Conservation (phyloP, 2,888 invertebrate genomes). For the Drosophila yooni region DNA sequence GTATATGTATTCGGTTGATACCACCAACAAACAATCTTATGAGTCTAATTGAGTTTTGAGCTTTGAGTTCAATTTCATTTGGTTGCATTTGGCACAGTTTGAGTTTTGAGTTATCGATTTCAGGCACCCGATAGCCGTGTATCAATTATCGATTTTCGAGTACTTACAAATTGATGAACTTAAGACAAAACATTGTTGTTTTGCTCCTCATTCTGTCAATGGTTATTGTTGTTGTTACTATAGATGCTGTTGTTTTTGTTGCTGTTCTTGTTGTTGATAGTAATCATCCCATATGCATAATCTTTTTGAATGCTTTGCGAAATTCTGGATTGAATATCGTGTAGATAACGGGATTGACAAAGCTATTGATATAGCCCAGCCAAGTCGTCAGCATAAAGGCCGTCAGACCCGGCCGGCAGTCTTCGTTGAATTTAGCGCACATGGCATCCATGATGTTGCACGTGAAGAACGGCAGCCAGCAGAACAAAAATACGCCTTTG, state of each 20-base stretch:
- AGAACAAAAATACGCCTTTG: conserved; percentile 97
- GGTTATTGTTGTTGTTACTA: conserved; percentile 1
- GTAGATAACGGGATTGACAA: conserved; percentile 96
- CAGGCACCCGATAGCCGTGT: conserved; percentile 8
- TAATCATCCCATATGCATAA: conserved; percentile 89
- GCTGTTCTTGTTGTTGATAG: conserved; percentile 38
- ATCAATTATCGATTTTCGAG: conserved; percentile 13
- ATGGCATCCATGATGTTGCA: conserved; percentile 99
- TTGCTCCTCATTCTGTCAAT: not conserved
- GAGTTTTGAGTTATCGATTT: conserved; percentile 40
- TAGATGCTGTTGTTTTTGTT: not conserved
- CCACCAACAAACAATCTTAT: conserved; percentile 58
- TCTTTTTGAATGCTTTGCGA: conserved; percentile 98
- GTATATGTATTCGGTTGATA: conserved; percentile 17
- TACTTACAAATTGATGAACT: conserved; percentile 36
- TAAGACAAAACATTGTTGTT: not conserved
- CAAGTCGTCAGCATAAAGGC: conserved; percentile 98
- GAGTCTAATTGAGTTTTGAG: conserved; percentile 61
- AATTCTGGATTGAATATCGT: conserved; percentile 99
- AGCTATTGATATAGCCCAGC: conserved; percentile 99
- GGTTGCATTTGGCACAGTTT: conserved; percentile 61
- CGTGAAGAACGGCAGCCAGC: conserved; percentile 99
- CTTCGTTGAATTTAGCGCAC: conserved; percentile 93
- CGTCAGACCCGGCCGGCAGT: conserved; percentile 93
- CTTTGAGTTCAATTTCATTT: conserved; percentile 61